phyloP scores from a whole-genome alignment of 2,797 vertebrate genomes.

The Sciurus vulgaris region DNA sequence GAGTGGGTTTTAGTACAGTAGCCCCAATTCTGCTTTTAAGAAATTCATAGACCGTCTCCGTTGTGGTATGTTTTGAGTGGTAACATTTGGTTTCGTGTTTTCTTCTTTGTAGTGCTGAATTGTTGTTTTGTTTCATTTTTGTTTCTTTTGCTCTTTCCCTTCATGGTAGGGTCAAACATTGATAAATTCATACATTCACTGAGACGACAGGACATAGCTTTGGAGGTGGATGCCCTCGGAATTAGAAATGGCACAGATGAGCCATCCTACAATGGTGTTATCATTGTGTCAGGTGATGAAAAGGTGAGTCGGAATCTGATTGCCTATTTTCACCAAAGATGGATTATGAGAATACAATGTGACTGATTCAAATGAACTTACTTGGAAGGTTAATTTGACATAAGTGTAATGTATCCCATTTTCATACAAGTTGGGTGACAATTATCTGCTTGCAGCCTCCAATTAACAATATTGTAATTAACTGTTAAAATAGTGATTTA shows the following conservation, averaged over 20 bases:
- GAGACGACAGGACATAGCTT: constrained; percentile 90
- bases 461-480: background rate
- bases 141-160: constrained; percentile 52
- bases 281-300: constrained; percentile 89
- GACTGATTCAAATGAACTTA: background rate
- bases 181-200: constrained; percentile 91
- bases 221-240: constrained; percentile 89
- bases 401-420: background rate
- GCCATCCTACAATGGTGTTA: constrained; percentile 92
- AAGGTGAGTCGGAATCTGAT: constrained; percentile 87
- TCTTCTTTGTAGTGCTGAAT: background rate
- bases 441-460: background rate
- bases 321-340: background rate
- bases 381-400: background rate
- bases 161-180: constrained; percentile 89
- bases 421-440: background rate
- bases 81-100: background rate
- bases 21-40: background rate
- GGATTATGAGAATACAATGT: fast-evolving
- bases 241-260: constrained; percentile 89
- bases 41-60: background rate
- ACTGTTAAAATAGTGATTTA: background rate
- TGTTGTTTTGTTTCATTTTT: background rate
- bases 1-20: background rate
- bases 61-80: background rate